Conservation (phyloP, 2,888 invertebrate genomes). For the Empis livida region DNA sequence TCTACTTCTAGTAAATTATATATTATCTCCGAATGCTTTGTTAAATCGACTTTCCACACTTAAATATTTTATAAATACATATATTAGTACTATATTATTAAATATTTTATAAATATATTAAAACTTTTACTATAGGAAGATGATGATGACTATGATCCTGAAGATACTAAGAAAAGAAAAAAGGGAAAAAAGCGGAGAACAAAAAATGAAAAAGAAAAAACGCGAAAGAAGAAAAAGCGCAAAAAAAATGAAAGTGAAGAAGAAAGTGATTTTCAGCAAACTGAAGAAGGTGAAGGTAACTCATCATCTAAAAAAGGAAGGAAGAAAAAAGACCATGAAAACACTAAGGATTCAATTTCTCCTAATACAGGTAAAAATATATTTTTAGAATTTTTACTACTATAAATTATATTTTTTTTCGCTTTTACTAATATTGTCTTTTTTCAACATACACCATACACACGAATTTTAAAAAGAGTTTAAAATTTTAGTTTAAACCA, state of each 20-base stretch:
- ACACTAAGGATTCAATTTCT: conserved; percentile 30
- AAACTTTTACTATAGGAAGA: conserved; percentile 24
- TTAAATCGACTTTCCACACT: no score
- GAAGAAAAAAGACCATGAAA: conserved; percentile 31
- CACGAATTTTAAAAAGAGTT: no score
- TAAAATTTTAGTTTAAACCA: no score
- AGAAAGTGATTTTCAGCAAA: conserved; percentile 65
- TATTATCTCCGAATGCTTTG: no score
- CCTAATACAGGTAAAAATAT: conserved; percentile 22
- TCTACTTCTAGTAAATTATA: no score
- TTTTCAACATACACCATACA: no score
- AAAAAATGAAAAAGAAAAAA: conserved; percentile 83
- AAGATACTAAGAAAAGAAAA: conserved; percentile 72
- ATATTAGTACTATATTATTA: background rate
- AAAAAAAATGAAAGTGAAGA: conserved; percentile 86
- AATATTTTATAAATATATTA: background rate
- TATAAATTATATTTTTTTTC: no score
- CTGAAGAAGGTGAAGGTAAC: conserved; percentile 54
- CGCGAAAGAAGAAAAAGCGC: conserved; percentile 89
- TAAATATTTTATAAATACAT: background rate
- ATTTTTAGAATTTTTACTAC: no score
- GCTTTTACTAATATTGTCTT: no score
- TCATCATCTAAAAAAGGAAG: conserved; percentile 30
- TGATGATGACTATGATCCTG: conserved; percentile 80
- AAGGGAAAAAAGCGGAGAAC: conserved; percentile 92